Evolutionary conservation across 2,797 vertebrate genomes (phyloP).

Genomic region (Alosa sapidissima): DNA sequence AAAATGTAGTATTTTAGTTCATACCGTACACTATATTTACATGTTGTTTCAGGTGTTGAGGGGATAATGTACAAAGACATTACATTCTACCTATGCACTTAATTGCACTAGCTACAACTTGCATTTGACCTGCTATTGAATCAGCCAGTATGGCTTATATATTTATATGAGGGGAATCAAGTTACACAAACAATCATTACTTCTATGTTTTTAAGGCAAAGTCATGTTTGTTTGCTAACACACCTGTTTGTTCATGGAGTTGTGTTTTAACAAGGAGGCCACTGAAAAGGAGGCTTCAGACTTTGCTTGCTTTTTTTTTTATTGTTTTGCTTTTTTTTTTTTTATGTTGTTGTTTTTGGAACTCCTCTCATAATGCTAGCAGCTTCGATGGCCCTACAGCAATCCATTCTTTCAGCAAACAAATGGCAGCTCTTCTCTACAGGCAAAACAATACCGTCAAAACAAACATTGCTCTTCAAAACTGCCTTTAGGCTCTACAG

Average conservation of each 20-base stretch:
- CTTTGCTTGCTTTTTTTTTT: background rate
- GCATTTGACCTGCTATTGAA: slow-evolving; percentile 47
- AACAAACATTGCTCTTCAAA: slow-evolving; percentile 11
- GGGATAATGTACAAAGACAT: slow-evolving; percentile 37
- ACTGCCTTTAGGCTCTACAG: background rate
- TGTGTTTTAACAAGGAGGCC: slow-evolving; percentile 23
- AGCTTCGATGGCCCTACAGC: slow-evolving; percentile 51
- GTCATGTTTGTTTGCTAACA: slow-evolving; percentile 54
- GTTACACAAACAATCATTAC: slow-evolving; percentile 60
- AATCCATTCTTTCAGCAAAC: slow-evolving; percentile 35
- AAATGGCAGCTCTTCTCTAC: slow-evolving; percentile 28
- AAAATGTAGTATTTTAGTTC: slow-evolving; percentile 23
- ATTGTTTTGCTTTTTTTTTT: background rate
- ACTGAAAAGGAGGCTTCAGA: slow-evolving; percentile 36
- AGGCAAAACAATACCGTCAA: background rate
- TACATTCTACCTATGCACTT: slow-evolving; percentile 46
- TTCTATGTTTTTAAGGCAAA: slow-evolving; percentile 75
- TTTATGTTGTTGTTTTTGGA: slow-evolving; percentile 43
- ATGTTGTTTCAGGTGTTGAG: slow-evolving; percentile 39
- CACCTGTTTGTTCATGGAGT: slow-evolving; percentile 46
- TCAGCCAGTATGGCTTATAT: slow-evolving; percentile 74
- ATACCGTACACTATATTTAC: slow-evolving; percentile 43
- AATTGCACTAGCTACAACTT: slow-evolving; percentile 35
- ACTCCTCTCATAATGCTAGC: slow-evolving; percentile 50
- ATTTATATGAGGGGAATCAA: background rate